phyloP scores from a whole-genome alignment of 2,797 vertebrate genomes.

The Tauraco hartlaubi region DNA sequence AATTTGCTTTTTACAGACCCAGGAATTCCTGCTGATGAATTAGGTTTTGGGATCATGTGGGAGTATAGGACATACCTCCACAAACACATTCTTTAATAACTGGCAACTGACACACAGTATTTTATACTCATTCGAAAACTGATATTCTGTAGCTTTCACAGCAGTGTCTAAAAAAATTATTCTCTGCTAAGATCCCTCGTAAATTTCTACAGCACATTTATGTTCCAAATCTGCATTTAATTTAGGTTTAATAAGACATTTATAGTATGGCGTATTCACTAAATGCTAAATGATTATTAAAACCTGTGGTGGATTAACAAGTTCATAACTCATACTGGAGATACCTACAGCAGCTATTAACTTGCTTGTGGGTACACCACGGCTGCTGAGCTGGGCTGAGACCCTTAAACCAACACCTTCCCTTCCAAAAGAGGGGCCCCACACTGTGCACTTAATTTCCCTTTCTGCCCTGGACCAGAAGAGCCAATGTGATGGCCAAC shows the following conservation, averaged over 20 bases:
- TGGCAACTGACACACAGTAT: constrained; percentile 4
- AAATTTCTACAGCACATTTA: constrained; percentile 53
- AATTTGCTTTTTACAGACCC: not conserved
- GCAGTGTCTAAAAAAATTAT: constrained; percentile 7
- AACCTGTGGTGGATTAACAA: constrained; percentile 54
- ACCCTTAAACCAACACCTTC: not conserved
- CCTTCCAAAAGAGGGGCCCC: not conserved
- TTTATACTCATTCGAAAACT: constrained; percentile 18
- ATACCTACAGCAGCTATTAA: not conserved
- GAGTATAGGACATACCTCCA: not conserved
- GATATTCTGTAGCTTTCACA: constrained; percentile 13
- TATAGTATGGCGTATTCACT: not conserved
- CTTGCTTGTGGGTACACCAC: not conserved
- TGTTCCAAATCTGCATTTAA: constrained; percentile 54
- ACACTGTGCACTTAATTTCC: rapidly evolving
- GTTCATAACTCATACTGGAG: not conserved
- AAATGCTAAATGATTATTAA: constrained; percentile 42
- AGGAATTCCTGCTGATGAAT: not conserved
- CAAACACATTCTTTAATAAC: not conserved
- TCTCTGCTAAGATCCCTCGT: constrained; percentile 45
- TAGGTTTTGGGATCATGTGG: not conserved
- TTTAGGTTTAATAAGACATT: constrained; percentile 68
- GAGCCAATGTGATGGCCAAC: rapidly evolving
- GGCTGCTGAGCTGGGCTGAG: not conserved
- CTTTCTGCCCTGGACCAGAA: not conserved